A percentile compares a stretch with the other conserved stretches of the same genome.
These are phyloP conservation scores for Polydrusus pterygomalis DNA, from an alignment of 2,888 invertebrate species.

Conservation along the genomic window DNA sequence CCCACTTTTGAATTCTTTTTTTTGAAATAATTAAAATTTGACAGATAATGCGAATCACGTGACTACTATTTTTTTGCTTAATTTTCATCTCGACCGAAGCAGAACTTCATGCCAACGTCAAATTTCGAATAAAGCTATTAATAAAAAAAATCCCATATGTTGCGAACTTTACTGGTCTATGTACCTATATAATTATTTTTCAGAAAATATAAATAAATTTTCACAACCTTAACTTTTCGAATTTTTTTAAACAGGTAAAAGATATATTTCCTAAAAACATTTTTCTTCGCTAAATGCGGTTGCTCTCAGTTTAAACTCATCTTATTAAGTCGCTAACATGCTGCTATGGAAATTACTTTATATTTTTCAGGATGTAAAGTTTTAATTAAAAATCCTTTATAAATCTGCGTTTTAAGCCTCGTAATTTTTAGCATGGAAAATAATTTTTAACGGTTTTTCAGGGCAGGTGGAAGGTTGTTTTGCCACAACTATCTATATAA, in stretches of 20 bases:
- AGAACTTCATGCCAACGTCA: too few relatives aligned
- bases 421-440: constrained; percentile 9
- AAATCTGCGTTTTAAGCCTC: constrained; percentile 10
- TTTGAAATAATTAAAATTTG: too few relatives aligned
- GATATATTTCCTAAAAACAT: constrained; percentile 1
- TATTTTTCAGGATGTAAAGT: constrained; percentile 37
- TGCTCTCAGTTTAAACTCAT: constrained; percentile 21
- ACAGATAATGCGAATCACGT: too few relatives aligned
- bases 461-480: neutral
- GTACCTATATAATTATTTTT: too few relatives aligned
- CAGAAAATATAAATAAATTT: too few relatives aligned
- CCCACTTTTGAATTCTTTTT: too few relatives aligned
- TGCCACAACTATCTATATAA: too few relatives aligned
- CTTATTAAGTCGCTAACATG: constrained; percentile 37
- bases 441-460: neutral
- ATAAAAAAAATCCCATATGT: too few relatives aligned
- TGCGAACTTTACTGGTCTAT: too few relatives aligned
- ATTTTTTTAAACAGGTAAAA: constrained; percentile 3
- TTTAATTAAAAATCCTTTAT: constrained; percentile 38
- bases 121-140: too few relatives aligned
- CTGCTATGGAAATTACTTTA: constrained; percentile 37
- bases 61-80: too few relatives aligned
- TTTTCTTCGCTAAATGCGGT: constrained; percentile 19
- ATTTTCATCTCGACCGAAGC: too few relatives aligned
- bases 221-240: neutral